Base-by-base conservation (phyloP, 1,140 invertebrate species). In the Adoxophyes honmai region DNA sequence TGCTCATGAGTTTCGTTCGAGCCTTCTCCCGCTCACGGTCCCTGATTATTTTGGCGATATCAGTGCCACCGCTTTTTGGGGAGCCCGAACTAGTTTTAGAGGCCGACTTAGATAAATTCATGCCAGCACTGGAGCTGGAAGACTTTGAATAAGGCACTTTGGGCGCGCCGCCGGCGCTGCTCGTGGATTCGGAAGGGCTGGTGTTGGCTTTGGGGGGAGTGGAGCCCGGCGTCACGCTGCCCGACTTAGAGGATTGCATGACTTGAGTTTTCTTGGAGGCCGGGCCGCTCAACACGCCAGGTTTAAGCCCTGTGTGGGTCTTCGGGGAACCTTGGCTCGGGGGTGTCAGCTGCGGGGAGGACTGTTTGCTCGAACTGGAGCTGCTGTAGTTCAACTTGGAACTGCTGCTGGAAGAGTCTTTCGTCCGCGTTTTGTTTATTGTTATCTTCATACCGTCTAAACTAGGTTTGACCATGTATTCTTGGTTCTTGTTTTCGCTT, bases 391-490 rank as follows among this genome's bases (percentile, higher is more conserved):
- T 86, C 36, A 83, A 57, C 69, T 89, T 89, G 2, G 84, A 86
- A 38, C 78, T 78, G 70, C 88, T 85, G 5, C 87, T 89, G 10
- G 91, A 92, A 0, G 88, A 91, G 33, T 92, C 91, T 58, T 94
- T 94, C n/a, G 91, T 93, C 55, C 93, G 90, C 0, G 95, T 95
- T 89, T 97, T 97, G 70, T 96, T 97, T 6, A 97, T 96, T 0
- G 95, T 97, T 52, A 97, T 92, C 78, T 97, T 97, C 83, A 97
- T 95, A 0, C 95, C 96, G 70, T 96, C 95, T 0, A 93, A 94
- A 64, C 94, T 95, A 33, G 93, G 93, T 70, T 96, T 96, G 0
- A 96, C 94, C 92, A 96, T 96, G 67, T 97, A 97, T 67, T 97
- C 96, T 0, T 92, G 92, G 73, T 94, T 95, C 85, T 95, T 95